A percentile compares a stretch with the other conserved stretches of the same genome.
These are phyloP conservation scores for Piezodorus guildinii DNA, from an alignment of 1,140 invertebrate genomes.

Conservation along the genomic window DNA sequence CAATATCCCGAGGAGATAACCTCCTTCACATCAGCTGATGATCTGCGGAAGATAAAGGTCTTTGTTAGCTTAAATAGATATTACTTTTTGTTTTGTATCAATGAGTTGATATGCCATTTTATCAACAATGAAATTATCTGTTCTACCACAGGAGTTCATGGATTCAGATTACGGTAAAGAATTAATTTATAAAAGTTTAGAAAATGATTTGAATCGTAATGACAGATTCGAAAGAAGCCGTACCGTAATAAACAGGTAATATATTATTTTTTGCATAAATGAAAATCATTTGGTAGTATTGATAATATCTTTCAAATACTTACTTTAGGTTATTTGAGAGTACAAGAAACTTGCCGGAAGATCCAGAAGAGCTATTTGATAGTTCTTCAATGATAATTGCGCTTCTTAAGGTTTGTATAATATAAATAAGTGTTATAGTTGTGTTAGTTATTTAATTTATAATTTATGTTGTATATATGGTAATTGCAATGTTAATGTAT, in stretches of 20 bases:
- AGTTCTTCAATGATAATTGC: conserved; percentile 8
- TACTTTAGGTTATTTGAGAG: not conserved
- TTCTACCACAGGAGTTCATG: not conserved
- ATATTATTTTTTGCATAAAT: not conserved
- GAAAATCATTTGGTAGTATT: too few species aligned
- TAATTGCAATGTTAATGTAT: too few species aligned
- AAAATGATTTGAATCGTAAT: too few species aligned
- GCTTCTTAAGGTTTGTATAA: conserved; percentile 12
- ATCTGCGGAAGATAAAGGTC: not conserved
- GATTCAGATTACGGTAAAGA: not conserved
- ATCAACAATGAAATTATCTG: not conserved
- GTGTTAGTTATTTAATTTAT: too few species aligned
- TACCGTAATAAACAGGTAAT: not conserved
- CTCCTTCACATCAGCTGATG: not conserved
- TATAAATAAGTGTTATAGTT: too few species aligned
- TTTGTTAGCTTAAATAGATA: too few species aligned
- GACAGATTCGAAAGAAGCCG: not conserved
- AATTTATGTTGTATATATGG: too few species aligned
- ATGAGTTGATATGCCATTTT: not conserved
- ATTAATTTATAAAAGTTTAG: not conserved
- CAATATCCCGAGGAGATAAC: not conserved
- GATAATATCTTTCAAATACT: not conserved
- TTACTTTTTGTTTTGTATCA: not conserved
- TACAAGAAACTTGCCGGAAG: not conserved
- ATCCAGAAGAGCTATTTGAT: not conserved